phyloP scores from a whole-genome alignment of 2,888 invertebrate genomes.

The Ormyrus rosae region DNA sequence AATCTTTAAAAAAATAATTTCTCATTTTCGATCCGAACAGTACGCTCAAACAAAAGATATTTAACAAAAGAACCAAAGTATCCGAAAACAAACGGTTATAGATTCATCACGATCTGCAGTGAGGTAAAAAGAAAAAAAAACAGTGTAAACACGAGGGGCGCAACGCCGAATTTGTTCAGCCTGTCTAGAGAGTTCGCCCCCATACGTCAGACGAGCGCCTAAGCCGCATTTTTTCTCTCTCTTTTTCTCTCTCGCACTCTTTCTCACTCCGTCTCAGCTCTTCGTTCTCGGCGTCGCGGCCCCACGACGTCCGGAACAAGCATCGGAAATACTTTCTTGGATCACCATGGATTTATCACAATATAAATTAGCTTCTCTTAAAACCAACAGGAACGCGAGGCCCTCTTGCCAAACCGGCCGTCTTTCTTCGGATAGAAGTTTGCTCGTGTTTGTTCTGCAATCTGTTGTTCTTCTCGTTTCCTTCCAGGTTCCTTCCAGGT shows the following conservation, averaged over 20 bases:
- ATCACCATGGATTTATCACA: constrained; percentile 76
- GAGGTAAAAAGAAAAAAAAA: background rate
- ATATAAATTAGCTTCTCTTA: constrained; percentile 66
- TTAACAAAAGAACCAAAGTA: too few relatives aligned
- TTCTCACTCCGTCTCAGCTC: constrained; percentile 16
- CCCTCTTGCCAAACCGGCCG: constrained; percentile 57
- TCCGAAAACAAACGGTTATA: constrained; percentile 15
- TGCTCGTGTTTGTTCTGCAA: background rate
- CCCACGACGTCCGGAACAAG: constrained; percentile 55
- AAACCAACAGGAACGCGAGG: constrained; percentile 63
- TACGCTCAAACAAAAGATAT: background rate
- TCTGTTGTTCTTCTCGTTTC: constrained; percentile 10
- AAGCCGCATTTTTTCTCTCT: constrained; percentile 25
- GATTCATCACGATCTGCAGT: constrained; percentile 17
- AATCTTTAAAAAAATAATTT: background rate
- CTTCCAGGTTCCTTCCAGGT: constrained; percentile 14
- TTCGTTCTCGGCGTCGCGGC: constrained; percentile 31
- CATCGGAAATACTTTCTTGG: constrained; percentile 75
- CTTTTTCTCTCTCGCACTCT: constrained; percentile 46
- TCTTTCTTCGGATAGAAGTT: constrained; percentile 26
- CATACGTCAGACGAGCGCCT: constrained; percentile 32
- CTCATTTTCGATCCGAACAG: too few relatives aligned
- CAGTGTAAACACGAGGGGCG: constrained; percentile 42
- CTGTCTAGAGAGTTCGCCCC: constrained; percentile 44
- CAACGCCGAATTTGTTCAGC: constrained; percentile 51